Evolutionary conservation across 2,113 vertebrate species (phyloP), one percentile per base, ranked within the genome.

Genomic region (Solea solea): DNA sequence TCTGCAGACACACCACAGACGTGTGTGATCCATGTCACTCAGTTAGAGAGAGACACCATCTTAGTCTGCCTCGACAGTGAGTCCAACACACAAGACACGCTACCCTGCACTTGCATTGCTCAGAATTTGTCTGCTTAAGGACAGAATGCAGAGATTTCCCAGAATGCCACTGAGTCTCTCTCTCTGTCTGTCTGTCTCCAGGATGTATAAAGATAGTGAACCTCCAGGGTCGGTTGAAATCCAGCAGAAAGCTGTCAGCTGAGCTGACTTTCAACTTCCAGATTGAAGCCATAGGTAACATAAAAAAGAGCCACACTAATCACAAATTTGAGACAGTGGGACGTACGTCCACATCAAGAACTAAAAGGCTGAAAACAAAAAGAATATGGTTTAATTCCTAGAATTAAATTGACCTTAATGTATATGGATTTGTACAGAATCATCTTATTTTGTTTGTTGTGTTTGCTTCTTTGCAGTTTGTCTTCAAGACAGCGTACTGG

Each of bases 131-230:
- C 34, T 34, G 34, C 34, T 34, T 34, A 2, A 34, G 34, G 34
- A 34, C 34, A 34, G 34, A 34, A 34, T 48, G 16, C 50, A 50
- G 41, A 13, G 28, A n/a, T 5, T 3, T 3, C 4, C 9, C 14
- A 1, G 16, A 25, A 5, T 27, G 3, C 16, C 51, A 1, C 25
- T 21, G 5, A 7, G 2, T 48, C 0, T 49, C 5, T 6, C 44
- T 39, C 11, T 12, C 44, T 45, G 8, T 12, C 44, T 45, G 3
- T 12, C 4, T 45, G 11, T 45, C 44, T 45, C 11, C 8, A 98
- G 98, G 97, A 72, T 98, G 95, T 89, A 98, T 99, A 93, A 98
- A 99, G 92, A 98, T 99, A 76, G 98, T 98, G 63, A 98, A 98
- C 90, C 95, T 98, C 65, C 96, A 96, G 82, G 97, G 98, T 70